Evolutionary conservation across 2,888 invertebrate genomes (phyloP).

Genomic region (Alloplasta piceator): DNA sequence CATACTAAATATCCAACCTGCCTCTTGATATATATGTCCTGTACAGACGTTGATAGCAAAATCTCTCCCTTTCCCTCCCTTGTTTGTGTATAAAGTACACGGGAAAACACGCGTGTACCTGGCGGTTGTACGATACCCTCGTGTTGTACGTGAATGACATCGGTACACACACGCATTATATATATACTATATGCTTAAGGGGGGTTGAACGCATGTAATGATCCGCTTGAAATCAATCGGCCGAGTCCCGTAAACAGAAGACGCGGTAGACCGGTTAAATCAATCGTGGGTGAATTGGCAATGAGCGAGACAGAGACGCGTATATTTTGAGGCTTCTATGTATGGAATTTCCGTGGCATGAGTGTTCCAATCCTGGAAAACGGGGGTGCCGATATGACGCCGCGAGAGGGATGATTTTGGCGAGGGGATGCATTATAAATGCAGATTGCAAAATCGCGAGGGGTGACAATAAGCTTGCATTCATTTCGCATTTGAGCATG

Average conservation of each 20-base stretch:
- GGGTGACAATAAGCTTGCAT: constrained; percentile 32
- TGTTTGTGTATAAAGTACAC: constrained; percentile 9
- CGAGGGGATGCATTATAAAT: background rate
- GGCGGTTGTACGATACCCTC: background rate
- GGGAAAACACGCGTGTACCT: constrained; percentile 13
- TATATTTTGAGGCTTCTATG: background rate
- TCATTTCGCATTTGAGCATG: too few relatives aligned
- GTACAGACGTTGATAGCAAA: constrained; percentile 46
- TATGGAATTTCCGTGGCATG: background rate
- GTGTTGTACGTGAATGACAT: background rate
- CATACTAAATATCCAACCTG: constrained; percentile 50
- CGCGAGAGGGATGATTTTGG: constrained; percentile 8
- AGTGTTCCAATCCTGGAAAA: background rate
- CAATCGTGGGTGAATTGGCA: constrained; percentile 50
- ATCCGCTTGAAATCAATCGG: constrained; percentile 65
- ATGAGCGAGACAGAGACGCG: constrained; percentile 17
- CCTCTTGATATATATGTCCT: background rate
- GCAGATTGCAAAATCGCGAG: constrained; percentile 4
- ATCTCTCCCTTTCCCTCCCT: background rate
- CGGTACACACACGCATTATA: background rate
- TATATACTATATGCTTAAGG: constrained; percentile 14
- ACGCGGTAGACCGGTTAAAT: constrained; percentile 64
- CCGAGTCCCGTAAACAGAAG: constrained; percentile 63
- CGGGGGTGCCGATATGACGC: background rate
- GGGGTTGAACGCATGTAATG: constrained; percentile 63